Conservation (phyloP, 2,888 invertebrate genomes). For the Crepidodera aurea region DNA sequence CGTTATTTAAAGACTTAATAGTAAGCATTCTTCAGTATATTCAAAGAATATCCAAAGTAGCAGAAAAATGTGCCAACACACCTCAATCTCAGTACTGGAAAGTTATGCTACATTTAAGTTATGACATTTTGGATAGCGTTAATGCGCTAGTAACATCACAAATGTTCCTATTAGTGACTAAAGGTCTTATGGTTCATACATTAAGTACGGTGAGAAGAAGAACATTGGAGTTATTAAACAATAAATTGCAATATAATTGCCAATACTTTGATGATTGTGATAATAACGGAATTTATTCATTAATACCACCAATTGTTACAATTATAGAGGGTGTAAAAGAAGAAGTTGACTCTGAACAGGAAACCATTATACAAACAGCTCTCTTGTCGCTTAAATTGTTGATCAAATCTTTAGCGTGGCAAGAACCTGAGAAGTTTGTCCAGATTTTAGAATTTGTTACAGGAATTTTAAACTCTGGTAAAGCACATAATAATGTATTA, state of each 20-base stretch:
- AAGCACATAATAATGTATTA: conserved; percentile 69
- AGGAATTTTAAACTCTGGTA: conserved; percentile 65
- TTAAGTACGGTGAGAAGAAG: conserved; percentile 77
- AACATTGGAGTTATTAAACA: conserved; percentile 85
- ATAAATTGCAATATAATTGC: conserved; percentile 76
- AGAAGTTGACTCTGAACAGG: conserved; percentile 66
- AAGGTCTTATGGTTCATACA: conserved; percentile 76
- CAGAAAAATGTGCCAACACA: conserved; percentile 68
- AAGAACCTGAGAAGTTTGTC: conserved; percentile 75
- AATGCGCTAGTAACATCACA: conserved; percentile 80
- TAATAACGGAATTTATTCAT: conserved; percentile 61
- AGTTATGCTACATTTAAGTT: conserved; percentile 78
- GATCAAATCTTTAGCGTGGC: conserved; percentile 74
- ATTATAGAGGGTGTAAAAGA: conserved; percentile 63
- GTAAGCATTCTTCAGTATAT: conserved; percentile 74
- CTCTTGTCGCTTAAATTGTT: conserved; percentile 83
- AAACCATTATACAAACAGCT: conserved; percentile 81
- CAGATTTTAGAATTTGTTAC: conserved; percentile 74
- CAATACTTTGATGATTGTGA: conserved; percentile 67
- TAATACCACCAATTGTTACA: conserved; percentile 70
- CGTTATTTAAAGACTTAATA: conserved; percentile 73
- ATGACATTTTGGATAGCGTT: conserved; percentile 82
- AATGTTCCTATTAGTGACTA: conserved; percentile 81
- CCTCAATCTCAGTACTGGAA: conserved; percentile 81
- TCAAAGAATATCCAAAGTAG: conserved; percentile 69